Conservation (phyloP, 2,113 vertebrate species). For the Cephalopterus ornatus region DNA sequence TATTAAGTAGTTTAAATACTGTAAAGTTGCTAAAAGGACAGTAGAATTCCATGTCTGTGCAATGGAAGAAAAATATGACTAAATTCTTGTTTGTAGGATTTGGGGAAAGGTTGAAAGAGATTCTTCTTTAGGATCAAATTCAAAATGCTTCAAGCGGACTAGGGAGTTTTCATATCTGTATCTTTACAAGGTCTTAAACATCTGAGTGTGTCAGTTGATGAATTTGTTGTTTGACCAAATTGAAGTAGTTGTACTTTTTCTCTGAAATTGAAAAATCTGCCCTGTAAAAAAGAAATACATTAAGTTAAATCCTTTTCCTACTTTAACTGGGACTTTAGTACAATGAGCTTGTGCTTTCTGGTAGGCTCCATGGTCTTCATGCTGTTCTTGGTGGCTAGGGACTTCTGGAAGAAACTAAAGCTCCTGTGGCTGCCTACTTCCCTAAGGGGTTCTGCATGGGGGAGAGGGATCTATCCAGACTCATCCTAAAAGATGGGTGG, state of each 20-base stretch:
- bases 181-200: not conserved
- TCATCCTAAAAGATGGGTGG: not conserved
- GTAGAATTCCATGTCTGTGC: not conserved
- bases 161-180: not conserved
- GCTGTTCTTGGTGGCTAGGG: not conserved
- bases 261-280: not conserved
- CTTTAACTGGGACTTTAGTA: not conserved
- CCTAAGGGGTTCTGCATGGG: not conserved
- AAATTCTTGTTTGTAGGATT: constrained; percentile 7
- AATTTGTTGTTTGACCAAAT: not conserved
- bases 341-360: not conserved
- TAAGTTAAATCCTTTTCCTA: not conserved
- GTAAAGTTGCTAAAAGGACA: not conserved
- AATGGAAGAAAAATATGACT: not conserved
- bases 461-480: not conserved
- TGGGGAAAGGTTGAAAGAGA: constrained; percentile 42
- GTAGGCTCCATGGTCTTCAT: not conserved
- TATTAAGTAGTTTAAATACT: not conserved
- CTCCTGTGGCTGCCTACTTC: not conserved
- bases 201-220: not conserved
- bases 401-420: not conserved
- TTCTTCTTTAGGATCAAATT: constrained; percentile 19
- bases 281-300: not conserved
- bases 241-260: not conserved
- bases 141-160: not conserved